These are phyloP conservation scores for Ceriagrion tenellum DNA, from an alignment of 2,888 invertebrate genomes.

Conservation along the genomic window DNA sequence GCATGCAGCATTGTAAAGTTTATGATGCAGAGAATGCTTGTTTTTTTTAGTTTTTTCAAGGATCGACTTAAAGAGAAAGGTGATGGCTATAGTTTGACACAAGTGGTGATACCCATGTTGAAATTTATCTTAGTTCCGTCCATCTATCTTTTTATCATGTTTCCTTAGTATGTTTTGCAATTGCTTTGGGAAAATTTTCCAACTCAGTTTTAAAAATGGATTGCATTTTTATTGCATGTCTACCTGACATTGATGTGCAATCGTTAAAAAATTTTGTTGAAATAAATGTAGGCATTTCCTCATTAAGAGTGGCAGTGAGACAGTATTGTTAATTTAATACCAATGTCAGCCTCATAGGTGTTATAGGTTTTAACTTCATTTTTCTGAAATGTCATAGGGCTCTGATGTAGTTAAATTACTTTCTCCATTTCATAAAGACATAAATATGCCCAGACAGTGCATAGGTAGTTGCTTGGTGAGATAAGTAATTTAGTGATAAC, in stretches of 20 bases:
- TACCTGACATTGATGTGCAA: slow-evolving; percentile 46
- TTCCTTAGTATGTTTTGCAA: background rate
- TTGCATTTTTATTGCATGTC: slow-evolving; percentile 56
- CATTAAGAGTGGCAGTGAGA: slow-evolving; percentile 17
- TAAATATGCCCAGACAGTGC: background rate
- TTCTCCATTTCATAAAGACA: slow-evolving; percentile 30
- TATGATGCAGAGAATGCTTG: background rate
- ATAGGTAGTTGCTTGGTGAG: background rate
- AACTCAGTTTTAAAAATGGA: background rate
- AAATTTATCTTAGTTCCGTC: slow-evolving; percentile 60
- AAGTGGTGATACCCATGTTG: background rate
- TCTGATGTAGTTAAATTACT: slow-evolving; percentile 15
- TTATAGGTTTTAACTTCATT: slow-evolving; percentile 37
- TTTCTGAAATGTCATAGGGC: slow-evolving; percentile 14
- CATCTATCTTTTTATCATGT: slow-evolving; percentile 33
- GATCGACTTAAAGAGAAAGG: background rate
- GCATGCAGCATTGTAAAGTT: too few relatives aligned
- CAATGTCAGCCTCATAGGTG: slow-evolving; percentile 38
- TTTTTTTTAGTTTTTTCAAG: background rate
- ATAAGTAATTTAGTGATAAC: background rate
- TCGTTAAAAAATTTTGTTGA: slow-evolving; percentile 40
- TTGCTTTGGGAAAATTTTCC: background rate
- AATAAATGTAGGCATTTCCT: slow-evolving; percentile 33
- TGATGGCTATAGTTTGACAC: background rate
- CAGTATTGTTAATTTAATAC: slow-evolving; percentile 63